Evolutionary conservation across 2,113 vertebrate species (phyloP).

Genomic region (Carettochelys insculpta): DNA sequence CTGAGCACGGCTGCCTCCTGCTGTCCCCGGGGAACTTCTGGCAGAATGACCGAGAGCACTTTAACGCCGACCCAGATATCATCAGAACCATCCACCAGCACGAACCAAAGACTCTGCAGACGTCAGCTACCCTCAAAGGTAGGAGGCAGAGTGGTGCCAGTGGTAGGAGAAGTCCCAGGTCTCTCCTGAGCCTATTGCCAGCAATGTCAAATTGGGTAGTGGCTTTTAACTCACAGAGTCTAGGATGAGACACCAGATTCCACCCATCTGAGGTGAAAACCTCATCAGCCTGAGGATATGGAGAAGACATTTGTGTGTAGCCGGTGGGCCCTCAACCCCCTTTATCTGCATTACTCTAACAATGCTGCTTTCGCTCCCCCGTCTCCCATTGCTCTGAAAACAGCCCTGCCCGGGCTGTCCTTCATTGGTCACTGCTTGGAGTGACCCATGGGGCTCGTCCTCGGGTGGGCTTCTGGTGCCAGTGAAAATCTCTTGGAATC

Average conservation of each 20-base stretch:
- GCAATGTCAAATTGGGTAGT: accelerated
- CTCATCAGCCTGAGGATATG: neutral
- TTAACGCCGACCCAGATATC: constrained; percentile 90
- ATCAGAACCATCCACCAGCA: constrained; percentile 94
- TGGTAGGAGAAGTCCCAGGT: accelerated
- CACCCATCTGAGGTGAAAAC: neutral
- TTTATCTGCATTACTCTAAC: neutral
- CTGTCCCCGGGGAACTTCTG: constrained; percentile 97
- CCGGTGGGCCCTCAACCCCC: neutral
- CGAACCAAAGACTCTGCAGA: constrained; percentile 94
- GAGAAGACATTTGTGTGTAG: neutral
- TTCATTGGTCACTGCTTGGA: neutral
- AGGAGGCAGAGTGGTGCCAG: neutral
- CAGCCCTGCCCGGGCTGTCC: too few relatives aligned
- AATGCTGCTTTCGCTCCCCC: too few relatives aligned
- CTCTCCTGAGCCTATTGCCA: accelerated
- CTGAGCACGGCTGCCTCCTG: constrained; percentile 93
- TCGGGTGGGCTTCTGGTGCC: neutral
- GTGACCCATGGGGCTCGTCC: neutral
- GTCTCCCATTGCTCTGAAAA: too few relatives aligned
- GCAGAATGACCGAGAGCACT: constrained; percentile 94
- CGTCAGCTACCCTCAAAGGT: constrained; percentile 95
- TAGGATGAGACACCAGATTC: neutral
- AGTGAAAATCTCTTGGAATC: neutral
- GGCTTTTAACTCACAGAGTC: neutral